Evolutionary conservation across 2,797 vertebrate genomes (phyloP), one percentile per base, ranked within the genome.

Genomic region (Pterois miles): DNA sequence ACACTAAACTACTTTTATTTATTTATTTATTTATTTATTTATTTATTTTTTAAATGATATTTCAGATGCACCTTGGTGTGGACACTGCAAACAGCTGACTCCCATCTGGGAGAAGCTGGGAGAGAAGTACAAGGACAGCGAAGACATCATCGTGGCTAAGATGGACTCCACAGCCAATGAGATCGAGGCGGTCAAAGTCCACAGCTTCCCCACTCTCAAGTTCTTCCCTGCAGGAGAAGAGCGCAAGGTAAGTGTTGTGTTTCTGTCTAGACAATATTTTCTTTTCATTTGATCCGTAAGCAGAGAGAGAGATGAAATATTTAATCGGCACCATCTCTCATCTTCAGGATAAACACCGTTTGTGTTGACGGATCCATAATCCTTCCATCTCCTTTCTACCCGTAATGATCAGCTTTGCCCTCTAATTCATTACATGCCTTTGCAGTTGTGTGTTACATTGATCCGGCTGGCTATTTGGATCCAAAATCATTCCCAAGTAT

Each of bases 141-240:
- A 93, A 9, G 95, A 96, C 69, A 92, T 94, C 0, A 25, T 99
- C 29, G 96, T 99, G 65, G 98, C 97, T 27, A 99, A 99, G 94
- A 99, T 99, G 98, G 98, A 99, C 88, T 97, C 98, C 0, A 99
- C 98, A 0, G 97, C 95, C 76, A 99, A 99, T 2, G 98, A 99
- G 94, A 97, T 99, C 2, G 98, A 99, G 59, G 23, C 94, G 0
- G 98, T 99, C 62, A 98, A 97, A 91, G 98, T 99, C 59, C 98
- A 99, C 94, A 99, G 98, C 91, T 99, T 99, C 90, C 98, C 98
- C 63, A 99, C 98, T 0, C 95, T 99, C 22, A 99, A 99, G 86
- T 99, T 98, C 93, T 99, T 99, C 94, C 98, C 98, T 0, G 96
- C 96, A 46, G 94, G 96, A 62, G 62, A 96, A 0, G 98, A 96